Evolutionary conservation across 2,797 vertebrate genomes (phyloP).

Genomic region (Pseudomugil tenellus): DNA sequence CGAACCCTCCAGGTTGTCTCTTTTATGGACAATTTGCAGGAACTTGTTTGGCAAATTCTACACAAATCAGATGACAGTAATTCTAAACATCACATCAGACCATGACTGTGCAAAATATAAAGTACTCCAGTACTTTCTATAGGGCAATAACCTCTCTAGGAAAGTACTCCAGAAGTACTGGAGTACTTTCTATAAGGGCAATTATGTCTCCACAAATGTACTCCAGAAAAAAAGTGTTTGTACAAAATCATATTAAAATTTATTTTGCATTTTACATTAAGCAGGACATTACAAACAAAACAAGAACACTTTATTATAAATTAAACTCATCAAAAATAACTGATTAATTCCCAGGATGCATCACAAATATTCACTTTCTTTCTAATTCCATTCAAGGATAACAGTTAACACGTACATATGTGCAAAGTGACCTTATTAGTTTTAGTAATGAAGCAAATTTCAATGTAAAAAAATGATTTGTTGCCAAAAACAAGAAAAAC

Average conservation of each 20-base stretch:
- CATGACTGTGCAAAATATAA: no score
- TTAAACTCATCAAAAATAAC: conserved; percentile 63
- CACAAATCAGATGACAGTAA: no score
- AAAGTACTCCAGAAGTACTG: no score
- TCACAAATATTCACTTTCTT: conserved; percentile 61
- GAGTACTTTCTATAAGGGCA: no score
- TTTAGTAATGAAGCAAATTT: conserved; percentile 32
- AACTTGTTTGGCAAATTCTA: no score
- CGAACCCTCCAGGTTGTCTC: no score
- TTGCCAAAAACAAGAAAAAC: conserved; percentile 3
- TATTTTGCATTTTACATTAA: conserved; percentile 55
- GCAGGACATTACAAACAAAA: conserved; percentile 36
- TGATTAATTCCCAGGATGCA: conserved; percentile 53
- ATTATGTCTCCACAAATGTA: no score
- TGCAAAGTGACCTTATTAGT: conserved; percentile 63
- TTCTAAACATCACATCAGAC: no score
- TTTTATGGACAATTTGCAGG: no score
- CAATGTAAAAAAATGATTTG: conserved; percentile 14
- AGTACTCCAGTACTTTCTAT: no score
- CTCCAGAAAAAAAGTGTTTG: conserved; percentile 21
- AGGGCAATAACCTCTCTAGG: no score
- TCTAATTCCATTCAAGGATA: conserved; percentile 49
- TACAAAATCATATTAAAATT: conserved; percentile 56
- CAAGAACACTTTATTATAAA: conserved; percentile 66
- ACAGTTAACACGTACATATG: conserved; percentile 68